Conservation (phyloP, 1,140 invertebrate species). For the Penaeus indicus region DNA sequence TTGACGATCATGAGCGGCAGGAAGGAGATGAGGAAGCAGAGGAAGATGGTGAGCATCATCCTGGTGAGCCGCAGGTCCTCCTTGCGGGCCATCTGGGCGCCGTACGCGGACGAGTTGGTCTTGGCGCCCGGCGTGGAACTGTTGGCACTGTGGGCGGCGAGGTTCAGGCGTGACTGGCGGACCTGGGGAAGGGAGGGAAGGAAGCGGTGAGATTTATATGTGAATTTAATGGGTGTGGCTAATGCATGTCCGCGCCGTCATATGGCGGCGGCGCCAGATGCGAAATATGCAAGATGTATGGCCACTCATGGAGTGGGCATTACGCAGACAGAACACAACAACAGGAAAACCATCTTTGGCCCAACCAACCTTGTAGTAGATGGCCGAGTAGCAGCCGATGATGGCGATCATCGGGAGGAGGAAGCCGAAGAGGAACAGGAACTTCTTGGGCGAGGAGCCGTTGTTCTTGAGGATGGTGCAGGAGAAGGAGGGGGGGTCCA, state of each 20-base stretch:
- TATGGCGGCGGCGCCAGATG: no score
- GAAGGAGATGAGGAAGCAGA: constrained; percentile 86
- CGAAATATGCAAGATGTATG: no score
- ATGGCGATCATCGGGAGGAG: constrained; percentile 85
- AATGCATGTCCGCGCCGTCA: no score
- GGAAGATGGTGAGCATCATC: constrained; percentile 88
- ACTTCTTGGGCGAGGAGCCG: constrained; percentile 84
- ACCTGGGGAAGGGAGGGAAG: constrained; percentile 36
- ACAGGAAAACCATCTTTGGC: background rate
- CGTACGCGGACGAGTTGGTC: constrained; percentile 32
- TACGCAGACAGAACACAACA: background rate
- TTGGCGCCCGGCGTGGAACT: background rate
- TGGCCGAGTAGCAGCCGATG: constrained; percentile 86
- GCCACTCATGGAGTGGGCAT: background rate
- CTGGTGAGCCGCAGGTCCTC: constrained; percentile 85
- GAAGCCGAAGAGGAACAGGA: constrained; percentile 86
- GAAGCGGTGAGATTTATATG: no score
- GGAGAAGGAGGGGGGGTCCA: constrained; percentile 83
- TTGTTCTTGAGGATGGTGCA: constrained; percentile 84
- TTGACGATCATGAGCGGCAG: constrained; percentile 88
- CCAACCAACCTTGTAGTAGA: constrained; percentile 80
- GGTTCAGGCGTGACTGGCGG: constrained; percentile 78
- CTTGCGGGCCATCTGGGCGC: constrained; percentile 70
- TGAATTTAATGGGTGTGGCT: no score
- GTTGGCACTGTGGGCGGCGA: constrained; percentile 75